phyloP scores from a whole-genome alignment of 2,797 vertebrate genomes.

The Amazona finschi region DNA sequence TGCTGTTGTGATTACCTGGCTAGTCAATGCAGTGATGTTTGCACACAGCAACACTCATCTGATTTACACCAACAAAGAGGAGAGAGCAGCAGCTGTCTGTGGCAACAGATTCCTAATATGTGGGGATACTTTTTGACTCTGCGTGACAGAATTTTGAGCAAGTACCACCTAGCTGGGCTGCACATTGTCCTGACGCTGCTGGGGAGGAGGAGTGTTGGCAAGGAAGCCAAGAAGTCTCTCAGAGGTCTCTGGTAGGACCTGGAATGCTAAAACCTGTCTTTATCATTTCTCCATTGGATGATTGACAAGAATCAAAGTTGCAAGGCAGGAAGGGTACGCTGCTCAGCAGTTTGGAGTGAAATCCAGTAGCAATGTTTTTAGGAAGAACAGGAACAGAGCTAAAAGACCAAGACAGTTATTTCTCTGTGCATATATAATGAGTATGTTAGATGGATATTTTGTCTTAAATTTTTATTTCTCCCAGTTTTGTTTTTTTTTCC shows the following conservation, averaged over 20 bases:
- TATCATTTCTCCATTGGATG: neutral
- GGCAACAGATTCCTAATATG: neutral
- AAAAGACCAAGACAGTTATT: neutral
- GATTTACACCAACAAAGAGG: neutral
- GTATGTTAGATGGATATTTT: neutral
- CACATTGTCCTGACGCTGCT: neutral
- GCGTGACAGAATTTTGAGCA: neutral
- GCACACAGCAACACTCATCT: neutral
- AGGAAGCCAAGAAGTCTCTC: neutral
- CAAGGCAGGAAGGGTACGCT: neutral
- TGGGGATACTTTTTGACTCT: neutral
- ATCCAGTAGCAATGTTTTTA: neutral
- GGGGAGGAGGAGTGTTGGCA: neutral
- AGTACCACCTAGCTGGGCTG: rapidly evolving
- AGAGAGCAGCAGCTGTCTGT: neutral
- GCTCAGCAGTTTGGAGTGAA: neutral
- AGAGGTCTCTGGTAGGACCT: neutral
- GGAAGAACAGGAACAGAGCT: neutral
- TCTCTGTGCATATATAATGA: neutral
- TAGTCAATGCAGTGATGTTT: neutral
- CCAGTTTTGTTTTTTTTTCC: neutral
- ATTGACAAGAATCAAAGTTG: neutral
- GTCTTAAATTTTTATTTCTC: neutral
- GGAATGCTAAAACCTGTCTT: neutral
- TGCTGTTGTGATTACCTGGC: neutral